Conservation (phyloP, 2,797 vertebrate genomes). For the Crenichthys baileyi region DNA sequence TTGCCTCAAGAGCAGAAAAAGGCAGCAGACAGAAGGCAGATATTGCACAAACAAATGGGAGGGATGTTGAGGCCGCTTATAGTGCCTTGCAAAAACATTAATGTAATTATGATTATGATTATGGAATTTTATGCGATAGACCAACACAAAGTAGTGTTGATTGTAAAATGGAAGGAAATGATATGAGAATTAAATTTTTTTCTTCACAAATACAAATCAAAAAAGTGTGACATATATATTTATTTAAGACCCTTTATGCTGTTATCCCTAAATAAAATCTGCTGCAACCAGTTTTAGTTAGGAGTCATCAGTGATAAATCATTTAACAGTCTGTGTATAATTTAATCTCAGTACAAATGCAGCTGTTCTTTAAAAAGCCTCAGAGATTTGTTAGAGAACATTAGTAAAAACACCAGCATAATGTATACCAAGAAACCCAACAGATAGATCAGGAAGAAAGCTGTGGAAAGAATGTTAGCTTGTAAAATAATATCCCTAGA, state of each 20-base stretch:
- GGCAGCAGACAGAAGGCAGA: constrained; percentile 64
- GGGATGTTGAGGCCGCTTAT: constrained; percentile 67
- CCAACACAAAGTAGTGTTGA: background rate
- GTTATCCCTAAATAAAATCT: background rate
- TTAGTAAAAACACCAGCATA: background rate
- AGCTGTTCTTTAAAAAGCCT: background rate
- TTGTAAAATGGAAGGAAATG: background rate
- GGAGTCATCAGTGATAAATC: background rate
- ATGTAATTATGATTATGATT: background rate
- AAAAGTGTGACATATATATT: background rate
- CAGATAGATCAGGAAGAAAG: background rate
- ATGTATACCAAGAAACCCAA: background rate
- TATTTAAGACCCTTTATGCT: background rate
- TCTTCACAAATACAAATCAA: background rate
- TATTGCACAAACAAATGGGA: constrained; percentile 76
- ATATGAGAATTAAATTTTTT: background rate
- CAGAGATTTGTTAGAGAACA: background rate
- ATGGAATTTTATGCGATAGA: background rate
- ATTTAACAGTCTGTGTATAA: background rate
- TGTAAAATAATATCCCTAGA: background rate
- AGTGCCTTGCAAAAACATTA: background rate
- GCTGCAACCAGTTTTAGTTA: background rate
- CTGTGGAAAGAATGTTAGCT: background rate
- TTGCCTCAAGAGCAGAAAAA: constrained; percentile 67
- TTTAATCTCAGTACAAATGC: background rate